Evolutionary conservation across 2,113 vertebrate genomes (phyloP).

Genomic region (Illadopsis cleaveri): DNA sequence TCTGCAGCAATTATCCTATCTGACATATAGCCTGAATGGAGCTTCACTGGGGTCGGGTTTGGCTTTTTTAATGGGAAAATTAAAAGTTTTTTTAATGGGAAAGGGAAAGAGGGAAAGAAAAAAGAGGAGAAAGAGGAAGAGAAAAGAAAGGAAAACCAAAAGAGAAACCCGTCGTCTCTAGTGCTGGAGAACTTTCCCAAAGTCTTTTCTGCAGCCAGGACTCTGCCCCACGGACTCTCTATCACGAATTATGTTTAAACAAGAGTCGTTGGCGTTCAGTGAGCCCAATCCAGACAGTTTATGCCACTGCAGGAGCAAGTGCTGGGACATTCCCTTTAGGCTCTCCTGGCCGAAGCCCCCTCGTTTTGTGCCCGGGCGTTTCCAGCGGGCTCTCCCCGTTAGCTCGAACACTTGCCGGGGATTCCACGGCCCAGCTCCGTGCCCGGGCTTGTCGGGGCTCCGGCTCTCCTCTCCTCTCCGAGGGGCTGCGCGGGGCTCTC

Average conservation of each 20-base stretch:
- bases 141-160: neutral
- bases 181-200: neutral
- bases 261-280: neutral
- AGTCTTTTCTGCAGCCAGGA: neutral
- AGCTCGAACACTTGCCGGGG: neutral
- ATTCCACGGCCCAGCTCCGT: neutral
- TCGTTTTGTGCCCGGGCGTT: accelerated
- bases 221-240: neutral
- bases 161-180: neutral
- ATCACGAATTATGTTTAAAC: neutral
- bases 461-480: neutral
- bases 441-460: accelerated
- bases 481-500: neutral
- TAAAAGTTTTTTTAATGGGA: too few species aligned
- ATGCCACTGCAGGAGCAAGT: neutral
- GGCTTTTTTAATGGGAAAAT: neutral
- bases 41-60: neutral
- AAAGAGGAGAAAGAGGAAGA: neutral
- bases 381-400: neutral
- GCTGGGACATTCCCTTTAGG: neutral
- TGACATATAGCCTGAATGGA: neutral
- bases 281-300: neutral
- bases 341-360: neutral
- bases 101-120: neutral
- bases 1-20: neutral